Evolutionary conservation across 2,797 vertebrate genomes (phyloP), one percentile per base, ranked within the genome.

Genomic region (Leuciscus waleckii): DNA sequence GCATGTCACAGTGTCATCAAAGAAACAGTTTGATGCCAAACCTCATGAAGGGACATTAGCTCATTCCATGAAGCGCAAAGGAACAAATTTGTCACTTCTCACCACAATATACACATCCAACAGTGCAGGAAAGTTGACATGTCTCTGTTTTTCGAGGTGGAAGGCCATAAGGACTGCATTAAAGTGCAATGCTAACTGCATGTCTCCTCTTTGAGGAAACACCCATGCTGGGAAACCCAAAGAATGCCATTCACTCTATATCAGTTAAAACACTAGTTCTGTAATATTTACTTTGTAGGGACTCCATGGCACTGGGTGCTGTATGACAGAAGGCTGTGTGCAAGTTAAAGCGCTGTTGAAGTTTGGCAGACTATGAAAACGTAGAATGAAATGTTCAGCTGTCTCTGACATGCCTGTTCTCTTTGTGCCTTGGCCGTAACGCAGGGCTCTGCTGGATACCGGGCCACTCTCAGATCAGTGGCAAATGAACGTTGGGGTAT

Each of bases 401-500:
- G 43, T 74, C 32, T 76, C 43, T 76, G 61, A 67, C 21, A 35
- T 65, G 63, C 37, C 49, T 78, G 11, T 85, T 85, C 39, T 85
- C 67, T 68, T 46, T 54, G 51, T 85, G 75, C 49, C 67, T 78
- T 78, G 65, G 82, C 58, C 35, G n/a, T 67, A 68, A 68, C 3
- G 11, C 61, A 83, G 8, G 32, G 43, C 67, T 85, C 17, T 46
- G 81, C 49, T 84, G 83, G 76, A 58, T n/a, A 35, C 17, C 8
- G 3, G 23, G 32, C 67, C 7, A 65, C 21, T 86, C 74, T 86
- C 80, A 83, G 81, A 86, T 86, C 80, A 77, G 65, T 13, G n/a
- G 32, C 32, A 58, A 39, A 65, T 21, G 2, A 77, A 49, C 16
- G 3, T 43, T n/a, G 37, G 77, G 65, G 13, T n/a, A 26, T 67